Percentiles rank a stretch among this genome's conserved stretches.
Conservation (phyloP, 1,140 invertebrate species). For the Pseudoatta argentina region DNA sequence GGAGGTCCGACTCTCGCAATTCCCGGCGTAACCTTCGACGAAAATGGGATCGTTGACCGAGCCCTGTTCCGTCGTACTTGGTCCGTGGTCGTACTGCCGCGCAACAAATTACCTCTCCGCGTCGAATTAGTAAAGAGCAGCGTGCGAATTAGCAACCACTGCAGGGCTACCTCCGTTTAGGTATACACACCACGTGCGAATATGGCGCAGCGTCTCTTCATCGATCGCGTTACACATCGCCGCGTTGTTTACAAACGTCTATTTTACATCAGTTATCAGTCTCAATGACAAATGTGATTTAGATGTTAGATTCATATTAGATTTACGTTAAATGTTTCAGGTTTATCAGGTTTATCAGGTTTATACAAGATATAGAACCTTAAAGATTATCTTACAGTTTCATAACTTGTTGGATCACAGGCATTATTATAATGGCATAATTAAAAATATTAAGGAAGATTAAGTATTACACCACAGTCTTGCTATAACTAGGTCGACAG, state of each 20-base stretch:
- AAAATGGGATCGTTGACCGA: conserved; percentile 71
- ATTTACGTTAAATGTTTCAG: no score
- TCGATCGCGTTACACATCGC: conserved; percentile 49
- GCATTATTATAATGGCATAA: conserved; percentile 31
- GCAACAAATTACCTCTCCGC: conserved; percentile 59
- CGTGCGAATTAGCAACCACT: conserved; percentile 63
- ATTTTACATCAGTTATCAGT: neutral
- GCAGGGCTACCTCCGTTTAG: conserved; percentile 24
- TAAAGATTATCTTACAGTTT: neutral
- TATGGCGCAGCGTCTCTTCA: conserved; percentile 21
- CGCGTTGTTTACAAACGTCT: neutral
- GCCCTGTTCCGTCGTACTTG: neutral
- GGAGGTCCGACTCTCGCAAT: conserved; percentile 72
- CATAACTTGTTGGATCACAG: conserved; percentile 9
- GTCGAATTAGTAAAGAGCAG: conserved; percentile 72
- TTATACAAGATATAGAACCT: neutral
- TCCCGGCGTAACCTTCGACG: conserved; percentile 74
- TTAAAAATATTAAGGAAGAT: conserved; percentile 55
- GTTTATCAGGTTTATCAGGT: neutral
- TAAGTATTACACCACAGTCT: conserved; percentile 27
- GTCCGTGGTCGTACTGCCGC: neutral
- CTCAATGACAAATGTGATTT: neutral
- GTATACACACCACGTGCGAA: conserved; percentile 6
- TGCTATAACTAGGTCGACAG: conserved; percentile 34
- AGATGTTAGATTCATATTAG: no score